A percentile compares a stretch with the other conserved stretches of the same genome.
These are phyloP conservation scores for Meteorus sp. DNA, from an alignment of 1,140 invertebrate genomes.

Conservation along the genomic window DNA sequence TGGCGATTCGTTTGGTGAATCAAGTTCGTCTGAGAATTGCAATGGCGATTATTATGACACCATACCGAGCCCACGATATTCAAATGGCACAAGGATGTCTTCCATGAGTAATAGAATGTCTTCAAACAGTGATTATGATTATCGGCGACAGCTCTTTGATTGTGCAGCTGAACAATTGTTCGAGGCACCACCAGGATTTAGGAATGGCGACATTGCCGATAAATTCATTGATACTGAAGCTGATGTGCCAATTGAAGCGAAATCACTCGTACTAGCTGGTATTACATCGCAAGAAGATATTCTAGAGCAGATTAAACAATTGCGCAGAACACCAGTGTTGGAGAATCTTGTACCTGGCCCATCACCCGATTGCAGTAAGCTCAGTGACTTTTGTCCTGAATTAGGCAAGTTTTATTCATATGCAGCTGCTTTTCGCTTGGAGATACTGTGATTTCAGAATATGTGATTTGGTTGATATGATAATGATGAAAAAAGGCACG, in stretches of 20 bases:
- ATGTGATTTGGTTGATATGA: not conserved
- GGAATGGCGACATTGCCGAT: conserved; percentile 24
- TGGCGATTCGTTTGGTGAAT: conserved; percentile 37
- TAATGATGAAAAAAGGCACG: not conserved
- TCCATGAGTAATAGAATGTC: conserved; percentile 15
- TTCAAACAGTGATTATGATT: conserved; percentile 18
- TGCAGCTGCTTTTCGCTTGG: not conserved
- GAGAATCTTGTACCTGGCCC: conserved; percentile 44
- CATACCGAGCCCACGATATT: conserved; percentile 13
- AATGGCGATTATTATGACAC: conserved; percentile 16
- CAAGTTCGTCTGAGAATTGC: conserved; percentile 20
- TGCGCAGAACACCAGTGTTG: conserved; percentile 45
- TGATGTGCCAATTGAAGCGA: conserved; percentile 33
- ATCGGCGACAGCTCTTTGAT: conserved; percentile 18
- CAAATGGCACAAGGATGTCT: conserved; percentile 19
- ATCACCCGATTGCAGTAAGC: conserved; percentile 34
- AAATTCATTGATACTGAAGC: conserved; percentile 33
- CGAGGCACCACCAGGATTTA: conserved; percentile 23
- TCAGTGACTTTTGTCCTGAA: conserved; percentile 34
- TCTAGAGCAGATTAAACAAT: conserved; percentile 42
- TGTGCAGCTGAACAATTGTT: conserved; percentile 23
- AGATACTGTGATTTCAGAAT: not conserved
- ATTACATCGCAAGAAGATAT: conserved; percentile 47
- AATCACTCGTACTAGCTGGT: conserved; percentile 43
- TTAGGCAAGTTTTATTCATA: conserved; percentile 39